phyloP scores from a whole-genome alignment of 2,113 vertebrate species.

The Callithrix jacchus region DNA sequence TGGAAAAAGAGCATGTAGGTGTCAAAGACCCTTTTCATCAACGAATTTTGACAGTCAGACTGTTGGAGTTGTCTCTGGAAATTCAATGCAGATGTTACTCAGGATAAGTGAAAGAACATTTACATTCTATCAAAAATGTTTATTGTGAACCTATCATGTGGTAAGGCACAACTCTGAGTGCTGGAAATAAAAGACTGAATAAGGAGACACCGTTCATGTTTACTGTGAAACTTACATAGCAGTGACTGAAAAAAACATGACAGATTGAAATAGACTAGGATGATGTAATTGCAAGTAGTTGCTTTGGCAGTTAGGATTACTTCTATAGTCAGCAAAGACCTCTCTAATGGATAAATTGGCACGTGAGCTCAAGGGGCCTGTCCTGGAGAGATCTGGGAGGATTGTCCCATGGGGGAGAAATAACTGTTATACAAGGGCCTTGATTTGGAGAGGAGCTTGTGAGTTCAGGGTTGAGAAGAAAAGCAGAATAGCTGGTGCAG shows the following conservation, averaged over 20 bases:
- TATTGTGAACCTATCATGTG: neutral
- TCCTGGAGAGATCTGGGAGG: neutral
- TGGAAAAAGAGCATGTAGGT: slow-evolving; percentile 97
- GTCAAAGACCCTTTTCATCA: slow-evolving; percentile 98
- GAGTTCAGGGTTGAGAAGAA: neutral
- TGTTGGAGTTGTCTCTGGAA: slow-evolving; percentile 92
- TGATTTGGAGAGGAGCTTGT: neutral
- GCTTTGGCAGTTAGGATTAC: neutral
- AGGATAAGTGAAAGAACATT: neutral
- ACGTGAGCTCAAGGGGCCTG: neutral
- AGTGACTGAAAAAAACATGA: neutral
- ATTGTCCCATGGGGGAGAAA: neutral
- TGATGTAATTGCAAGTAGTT: neutral
- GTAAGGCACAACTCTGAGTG: neutral
- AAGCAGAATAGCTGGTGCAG: neutral
- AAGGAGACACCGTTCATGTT: neutral
- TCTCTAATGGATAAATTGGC: neutral
- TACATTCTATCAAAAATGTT: neutral
- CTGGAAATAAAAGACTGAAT: neutral
- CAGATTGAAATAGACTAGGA: neutral
- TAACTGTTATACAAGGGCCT: neutral
- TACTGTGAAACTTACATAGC: neutral
- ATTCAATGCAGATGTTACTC: slow-evolving; percentile 37
- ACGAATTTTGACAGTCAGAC: slow-evolving; percentile 94
- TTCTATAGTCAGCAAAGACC: neutral